Base-by-base conservation (phyloP, 2,888 invertebrate species). In the Atrina japonica region DNA sequence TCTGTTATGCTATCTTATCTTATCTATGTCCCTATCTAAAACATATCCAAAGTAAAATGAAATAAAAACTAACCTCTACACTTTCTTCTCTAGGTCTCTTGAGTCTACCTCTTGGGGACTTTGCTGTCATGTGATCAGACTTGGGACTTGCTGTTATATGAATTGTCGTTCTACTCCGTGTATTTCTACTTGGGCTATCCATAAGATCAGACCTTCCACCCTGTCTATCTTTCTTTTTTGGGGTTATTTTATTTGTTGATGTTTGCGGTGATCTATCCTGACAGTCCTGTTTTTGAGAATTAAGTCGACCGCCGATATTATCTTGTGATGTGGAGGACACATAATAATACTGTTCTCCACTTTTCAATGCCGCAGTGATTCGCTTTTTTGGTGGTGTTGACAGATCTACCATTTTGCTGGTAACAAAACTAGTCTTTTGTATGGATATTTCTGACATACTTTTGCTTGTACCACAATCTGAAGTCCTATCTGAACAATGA, bases 331-430 rank as follows among this genome's bases (percentile, higher is more conserved):
- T n/a, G 25, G 66, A 50, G 6, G 63, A 67, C 3, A 50, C 40
- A 52, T 61, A 72, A 30, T 72, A 72, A 9, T 56, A 59, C n/a
- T 66, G 66, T 43, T 50, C 63, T 1, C 71, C 71, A 72, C 61
- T 61, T 64, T 72, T 72, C 43, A 72, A 47, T 3, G 71, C 60
- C 16, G 71, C 71, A 14, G 71, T 72, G 18, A 72, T 55, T 18
- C 71, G 60, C 43, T 72, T 72, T 45, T 72, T 72, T 16, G 71
- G 71, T 25, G 71, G 71, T 16, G 71, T 61, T 21, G 52, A 58
- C 21, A 40, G 35, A 40, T 56, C 40, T 18, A 56, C 40, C 35
- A 53, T n/a, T n/a, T n/a, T n/a, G n/a, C n/a, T n/a, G n/a, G n/a
- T n/a, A n/a, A n/a, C n/a, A n/a, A n/a, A n/a, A n/a, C n/a, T n/a